Evolutionary conservation across 2,113 vertebrate species (phyloP).

Genomic region (Nibea coibor): DNA sequence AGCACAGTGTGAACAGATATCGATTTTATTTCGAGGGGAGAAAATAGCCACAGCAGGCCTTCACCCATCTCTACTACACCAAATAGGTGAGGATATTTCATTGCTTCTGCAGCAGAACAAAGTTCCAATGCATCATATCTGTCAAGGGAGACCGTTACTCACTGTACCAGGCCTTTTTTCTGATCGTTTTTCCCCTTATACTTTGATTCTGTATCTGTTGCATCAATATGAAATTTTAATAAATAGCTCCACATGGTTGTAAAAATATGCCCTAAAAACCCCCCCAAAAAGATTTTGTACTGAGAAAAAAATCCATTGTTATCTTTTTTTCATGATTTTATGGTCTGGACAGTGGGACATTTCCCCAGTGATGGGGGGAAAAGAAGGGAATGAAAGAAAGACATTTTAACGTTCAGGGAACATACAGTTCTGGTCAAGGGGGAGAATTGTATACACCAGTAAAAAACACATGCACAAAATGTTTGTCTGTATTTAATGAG

Average conservation of each 20-base stretch:
- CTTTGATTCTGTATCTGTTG: too few species aligned
- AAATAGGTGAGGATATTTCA: slow-evolving; percentile 37
- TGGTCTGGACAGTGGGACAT: background rate
- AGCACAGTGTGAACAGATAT: slow-evolving; percentile 43
- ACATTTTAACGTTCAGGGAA: too few species aligned
- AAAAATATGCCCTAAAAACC: background rate
- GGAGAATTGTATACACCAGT: too few species aligned
- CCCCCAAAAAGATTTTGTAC: background rate
- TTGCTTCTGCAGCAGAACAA: slow-evolving; percentile 28
- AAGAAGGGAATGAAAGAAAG: too few species aligned
- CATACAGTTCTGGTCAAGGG: too few species aligned
- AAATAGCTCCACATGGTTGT: background rate
- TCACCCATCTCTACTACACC: slow-evolving; percentile 28
- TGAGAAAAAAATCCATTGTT: background rate
- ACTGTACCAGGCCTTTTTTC: background rate
- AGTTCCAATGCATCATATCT: slow-evolving; percentile 32
- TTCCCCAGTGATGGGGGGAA: too few species aligned
- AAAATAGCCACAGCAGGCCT: slow-evolving; percentile 42
- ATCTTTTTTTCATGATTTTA: background rate
- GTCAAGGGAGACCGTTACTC: slow-evolving; percentile 20
- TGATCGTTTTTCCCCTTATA: background rate
- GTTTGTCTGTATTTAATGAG: background rate
- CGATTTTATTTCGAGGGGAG: slow-evolving; percentile 52
- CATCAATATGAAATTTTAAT: background rate
- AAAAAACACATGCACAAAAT: too few species aligned